phyloP scores from a whole-genome alignment of 2,113 vertebrate species.

The Pleuronectes platessa region DNA sequence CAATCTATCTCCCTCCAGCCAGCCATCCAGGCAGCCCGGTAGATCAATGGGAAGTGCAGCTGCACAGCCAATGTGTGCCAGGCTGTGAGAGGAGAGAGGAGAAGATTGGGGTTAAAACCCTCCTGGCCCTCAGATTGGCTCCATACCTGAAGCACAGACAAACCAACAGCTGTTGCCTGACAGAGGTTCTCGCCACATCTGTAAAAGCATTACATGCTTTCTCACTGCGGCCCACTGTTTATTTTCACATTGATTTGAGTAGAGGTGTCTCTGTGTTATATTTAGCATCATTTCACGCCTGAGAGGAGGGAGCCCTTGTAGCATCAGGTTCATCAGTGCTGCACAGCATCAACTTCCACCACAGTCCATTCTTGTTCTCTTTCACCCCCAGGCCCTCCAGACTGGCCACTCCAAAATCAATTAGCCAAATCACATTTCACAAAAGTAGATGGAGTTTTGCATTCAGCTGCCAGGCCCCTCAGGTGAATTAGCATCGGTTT shows the following conservation, averaged over 20 bases:
- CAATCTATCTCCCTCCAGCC: conserved; percentile 84
- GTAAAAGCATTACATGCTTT: conserved; percentile 63
- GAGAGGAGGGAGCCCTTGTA: conserved; percentile 27
- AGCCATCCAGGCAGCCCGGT: conserved; percentile 63
- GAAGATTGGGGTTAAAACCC: conserved; percentile 87
- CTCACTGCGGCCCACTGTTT: conserved; percentile 57
- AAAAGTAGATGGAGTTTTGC: conserved; percentile 77
- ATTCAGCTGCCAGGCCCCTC: conserved; percentile 72
- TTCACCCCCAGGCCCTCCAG: conserved; percentile 45
- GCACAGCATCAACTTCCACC: conserved; percentile 32
- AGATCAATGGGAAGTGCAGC: conserved; percentile 83
- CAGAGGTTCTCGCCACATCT: conserved; percentile 62
- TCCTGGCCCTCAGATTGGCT: conserved; percentile 82
- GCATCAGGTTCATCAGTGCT: conserved; percentile 48
- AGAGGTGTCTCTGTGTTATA: conserved; percentile 25
- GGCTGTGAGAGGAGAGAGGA: conserved; percentile 72
- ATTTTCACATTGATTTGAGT: conserved; percentile 54
- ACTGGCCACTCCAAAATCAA: conserved; percentile 83
- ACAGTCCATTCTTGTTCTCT: conserved; percentile 23
- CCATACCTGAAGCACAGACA: conserved; percentile 75
- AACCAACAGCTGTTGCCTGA: conserved; percentile 67
- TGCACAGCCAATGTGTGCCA: conserved; percentile 78
- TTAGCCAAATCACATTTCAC: conserved; percentile 85
- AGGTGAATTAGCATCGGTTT: conserved; percentile 75
- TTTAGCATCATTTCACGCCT: conserved; percentile 30